These are phyloP conservation scores for Berghia stephanieae DNA, from an alignment of 1,140 invertebrate species.

Conservation along the genomic window DNA sequence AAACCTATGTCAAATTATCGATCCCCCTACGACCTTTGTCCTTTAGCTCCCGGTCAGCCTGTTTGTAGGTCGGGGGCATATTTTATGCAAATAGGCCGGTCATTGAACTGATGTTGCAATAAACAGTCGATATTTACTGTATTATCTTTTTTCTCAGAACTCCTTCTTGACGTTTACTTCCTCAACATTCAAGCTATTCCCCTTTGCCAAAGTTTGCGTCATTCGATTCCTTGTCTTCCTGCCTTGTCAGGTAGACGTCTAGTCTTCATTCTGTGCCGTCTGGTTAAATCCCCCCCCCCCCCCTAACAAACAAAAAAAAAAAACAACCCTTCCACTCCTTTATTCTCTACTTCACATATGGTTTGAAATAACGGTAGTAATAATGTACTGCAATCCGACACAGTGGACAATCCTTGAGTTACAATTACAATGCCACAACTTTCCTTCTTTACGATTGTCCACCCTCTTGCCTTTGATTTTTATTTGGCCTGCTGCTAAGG, in stretches of 20 bases:
- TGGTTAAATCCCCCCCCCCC: no score
- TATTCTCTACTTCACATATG: no score
- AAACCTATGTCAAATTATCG: conserved; percentile 30
- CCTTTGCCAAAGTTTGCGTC: neutral
- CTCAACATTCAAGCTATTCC: neutral
- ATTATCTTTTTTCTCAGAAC: neutral
- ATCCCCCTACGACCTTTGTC: conserved; percentile 58
- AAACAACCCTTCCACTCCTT: no score
- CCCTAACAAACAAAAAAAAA: no score
- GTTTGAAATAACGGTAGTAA: no score
- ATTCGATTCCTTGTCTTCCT: neutral
- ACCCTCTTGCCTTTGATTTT: no score
- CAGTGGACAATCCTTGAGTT: no score
- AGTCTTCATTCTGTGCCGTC: no score
- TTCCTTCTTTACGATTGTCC: no score
- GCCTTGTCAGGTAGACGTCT: neutral
- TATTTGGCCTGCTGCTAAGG: no score
- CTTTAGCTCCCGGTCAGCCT: conserved; percentile 53
- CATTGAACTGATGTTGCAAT: conserved; percentile 38
- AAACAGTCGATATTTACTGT: neutral
- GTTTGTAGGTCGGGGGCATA: conserved; percentile 58
- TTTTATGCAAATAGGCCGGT: conserved; percentile 59
- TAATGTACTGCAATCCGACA: no score
- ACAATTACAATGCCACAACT: no score
- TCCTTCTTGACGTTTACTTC: neutral